Base-by-base conservation (phyloP, 2,797 vertebrate genomes). In the Amazona finschi region DNA sequence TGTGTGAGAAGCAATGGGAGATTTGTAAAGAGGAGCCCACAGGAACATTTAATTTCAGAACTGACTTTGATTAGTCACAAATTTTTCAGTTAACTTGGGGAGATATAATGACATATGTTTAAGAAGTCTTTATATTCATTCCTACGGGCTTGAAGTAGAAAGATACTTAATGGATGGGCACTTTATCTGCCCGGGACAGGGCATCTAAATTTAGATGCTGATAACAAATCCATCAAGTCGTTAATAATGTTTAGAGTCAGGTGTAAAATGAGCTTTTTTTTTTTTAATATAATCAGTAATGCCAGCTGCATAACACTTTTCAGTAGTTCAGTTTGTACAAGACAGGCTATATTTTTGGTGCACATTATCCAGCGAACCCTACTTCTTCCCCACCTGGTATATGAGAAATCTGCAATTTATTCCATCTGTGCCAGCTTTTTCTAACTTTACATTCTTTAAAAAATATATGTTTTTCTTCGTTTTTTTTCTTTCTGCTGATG, bases 71-170 rank as follows among this genome's bases (percentile, higher is more conserved):
- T 94, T 94, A 95, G 87, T 88, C 53, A 90, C 91, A 85, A 86
- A 62, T 91, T 91, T 93, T 91, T 85, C 41, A 15, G 77, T 96
- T 93, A 88, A 90, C 65, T 79, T 91, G 50, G 46, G 90, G 84
- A 73, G 60, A 38, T 43, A 87, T 73, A 82, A 76, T 44, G 44
- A 38, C 9, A 3, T 64, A 25, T 18, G 2, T 74, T 91, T 47
- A 44, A 81, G 87, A 82, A 85, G 41, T 36, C 55, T 79, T 92
- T 70, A 4, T 86, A 50, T 36, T 88, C 31, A 44, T 92, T 30
- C 73, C 61, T 66, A 49, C 19, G 36, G 50, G 6, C 31, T 70
- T 46, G 39, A 78, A 60, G 47, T n/a, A 75, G 58, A 69, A 81
- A 58, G 39, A 66, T 64, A 20, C 14, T 62, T 87, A 79, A 38